Base-by-base conservation (phyloP, 2,888 invertebrate genomes). In the Drosophila villosipedis region DNA sequence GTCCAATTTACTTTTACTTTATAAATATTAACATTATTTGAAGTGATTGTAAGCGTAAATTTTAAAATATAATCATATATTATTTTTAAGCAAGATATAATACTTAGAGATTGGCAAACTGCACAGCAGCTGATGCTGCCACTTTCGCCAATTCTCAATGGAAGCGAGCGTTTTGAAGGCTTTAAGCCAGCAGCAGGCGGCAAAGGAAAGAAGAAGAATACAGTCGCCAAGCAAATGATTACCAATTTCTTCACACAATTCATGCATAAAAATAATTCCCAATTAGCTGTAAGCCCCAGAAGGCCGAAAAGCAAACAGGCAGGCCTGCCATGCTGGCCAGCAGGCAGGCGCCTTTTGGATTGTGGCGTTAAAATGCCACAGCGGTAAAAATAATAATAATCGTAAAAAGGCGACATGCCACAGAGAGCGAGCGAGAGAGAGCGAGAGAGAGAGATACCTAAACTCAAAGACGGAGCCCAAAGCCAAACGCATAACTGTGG, bases 181-280 rank as follows among this genome's bases (percentile, higher is more conserved):
- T 50, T 63, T 52, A 61, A 65, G 10, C 19, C 60, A 63, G 33
- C 63, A 55, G 65, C 66, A 43, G 62, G 39, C 57, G 33, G 41
- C 39, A 63, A 60, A 39, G 52, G 28, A 4, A 7, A 35, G 22
- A 5, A 25, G 59, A 43, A 60, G 53, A 25, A 63, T 31, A 47
- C 25, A 22, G 63, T 62, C 28, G 19, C 35, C 54, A 61, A 83
- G 73, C 90, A 86, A 86, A 90, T 87, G 80, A 87, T 90, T 89
- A 90, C 71, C 82, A 89, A 89, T 89, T 89, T 86, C 82, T 87
- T 86, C 89, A 87, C 91, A 86, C 90, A 87, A 87, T 91, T 84
- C 87, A 91, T 76, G 87, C 87, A 87, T 91, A 87, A 87, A 91
- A 89, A 89, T 87, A 87, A 87, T 87, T 85, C 91, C 90, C 91